These are phyloP conservation scores for Patella pellucida DNA, from an alignment of 2,888 invertebrate species.

Conservation along the genomic window DNA sequence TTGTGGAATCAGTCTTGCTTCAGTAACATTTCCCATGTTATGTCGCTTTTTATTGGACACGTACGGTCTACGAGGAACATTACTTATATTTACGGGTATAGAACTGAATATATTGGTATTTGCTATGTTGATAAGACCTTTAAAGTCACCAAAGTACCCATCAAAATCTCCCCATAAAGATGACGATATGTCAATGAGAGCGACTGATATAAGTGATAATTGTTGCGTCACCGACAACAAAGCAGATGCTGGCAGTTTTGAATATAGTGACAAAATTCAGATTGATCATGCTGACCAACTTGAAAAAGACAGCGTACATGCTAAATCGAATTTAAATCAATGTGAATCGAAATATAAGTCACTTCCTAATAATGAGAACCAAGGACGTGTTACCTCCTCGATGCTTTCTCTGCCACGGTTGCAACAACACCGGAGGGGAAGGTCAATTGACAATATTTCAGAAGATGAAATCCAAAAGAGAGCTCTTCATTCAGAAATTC, in stretches of 20 bases:
- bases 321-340: not conserved
- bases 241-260: not conserved
- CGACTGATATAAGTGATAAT: too few relatives aligned
- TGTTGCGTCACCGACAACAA: not conserved
- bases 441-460: not conserved
- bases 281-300: too few relatives aligned
- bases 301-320: not conserved
- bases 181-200: not conserved
- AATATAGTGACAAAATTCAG: too few relatives aligned
- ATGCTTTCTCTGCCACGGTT: not conserved
- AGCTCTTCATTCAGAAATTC: not conserved
- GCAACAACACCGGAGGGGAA: not conserved
- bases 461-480: not conserved
- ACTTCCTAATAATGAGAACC: not conserved
- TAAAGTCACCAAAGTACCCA: not conserved
- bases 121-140: constrained; percentile 26
- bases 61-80: constrained; percentile 28
- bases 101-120: constrained; percentile 25
- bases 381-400: not conserved
- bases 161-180: not conserved
- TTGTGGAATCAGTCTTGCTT: constrained; percentile 29
- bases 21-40: constrained; percentile 28
- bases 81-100: constrained; percentile 25
- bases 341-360: too few relatives aligned
- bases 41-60: constrained; percentile 18